Evolutionary conservation across 2,113 vertebrate species (phyloP).

Genomic region (Gallinago jamesoni): DNA sequence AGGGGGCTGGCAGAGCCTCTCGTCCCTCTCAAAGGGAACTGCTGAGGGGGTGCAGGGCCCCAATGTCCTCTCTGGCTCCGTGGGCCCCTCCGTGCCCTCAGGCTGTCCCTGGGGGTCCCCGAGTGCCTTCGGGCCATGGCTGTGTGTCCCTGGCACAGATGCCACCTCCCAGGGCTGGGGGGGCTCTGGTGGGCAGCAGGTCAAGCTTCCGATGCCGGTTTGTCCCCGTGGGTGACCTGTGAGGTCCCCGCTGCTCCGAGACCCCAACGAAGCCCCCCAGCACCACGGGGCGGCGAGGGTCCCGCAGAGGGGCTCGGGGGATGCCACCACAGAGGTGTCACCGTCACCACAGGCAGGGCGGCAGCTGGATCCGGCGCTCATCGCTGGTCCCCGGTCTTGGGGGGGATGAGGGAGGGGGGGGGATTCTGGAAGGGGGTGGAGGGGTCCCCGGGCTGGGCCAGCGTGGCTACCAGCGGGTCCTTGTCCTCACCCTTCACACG

Average conservation of each 20-base stretch:
- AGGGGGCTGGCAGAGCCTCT: neutral
- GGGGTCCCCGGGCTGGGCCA: neutral
- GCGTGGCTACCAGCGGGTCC: neutral
- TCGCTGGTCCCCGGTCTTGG: neutral
- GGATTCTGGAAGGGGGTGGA: neutral
- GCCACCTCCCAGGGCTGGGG: fast-evolving
- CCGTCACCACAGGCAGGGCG: too few species aligned
- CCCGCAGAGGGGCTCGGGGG: neutral
- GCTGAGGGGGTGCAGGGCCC: neutral
- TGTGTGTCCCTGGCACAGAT: fast-evolving
- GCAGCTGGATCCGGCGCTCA: fast-evolving
- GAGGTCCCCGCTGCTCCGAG: neutral
- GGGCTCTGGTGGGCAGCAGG: neutral
- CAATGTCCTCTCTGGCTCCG: fast-evolving
- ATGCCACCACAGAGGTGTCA: neutral
- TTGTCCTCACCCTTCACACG: neutral
- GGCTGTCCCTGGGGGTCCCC: neutral
- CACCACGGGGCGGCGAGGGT: too few species aligned
- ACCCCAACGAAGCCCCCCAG: too few species aligned
- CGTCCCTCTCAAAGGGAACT: neutral
- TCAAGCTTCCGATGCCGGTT: neutral
- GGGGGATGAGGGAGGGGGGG: neutral
- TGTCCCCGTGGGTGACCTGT: neutral
- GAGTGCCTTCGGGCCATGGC: fast-evolving
- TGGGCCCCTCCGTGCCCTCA: neutral